Base-by-base conservation (phyloP, 2,888 invertebrate species). In the Hypsopygia costalis region DNA sequence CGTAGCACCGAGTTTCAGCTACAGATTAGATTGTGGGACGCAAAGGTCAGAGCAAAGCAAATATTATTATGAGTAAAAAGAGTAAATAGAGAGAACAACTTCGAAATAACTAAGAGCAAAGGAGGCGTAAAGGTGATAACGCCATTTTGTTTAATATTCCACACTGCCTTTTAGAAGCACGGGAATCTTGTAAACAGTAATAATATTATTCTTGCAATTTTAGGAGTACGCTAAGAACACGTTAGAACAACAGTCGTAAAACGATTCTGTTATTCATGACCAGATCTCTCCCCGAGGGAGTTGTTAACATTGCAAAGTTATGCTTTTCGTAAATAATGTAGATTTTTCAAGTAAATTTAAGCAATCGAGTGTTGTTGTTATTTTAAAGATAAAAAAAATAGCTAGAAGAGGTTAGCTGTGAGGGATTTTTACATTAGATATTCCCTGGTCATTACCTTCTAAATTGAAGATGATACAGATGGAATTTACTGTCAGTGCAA, bases 131-230 rank as follows among this genome's bases (percentile, higher is more conserved):
- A 37, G 36, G 36, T 37, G 36, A 37, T 30, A 30, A 9, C 30
- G 36, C 7, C 30, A 11, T 37, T 31, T 29, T 28, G 20, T 31
- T 34, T 30, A 30, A 37, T 37, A 29, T 22, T 10, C 29, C 36
- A 8, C 6, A 37, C 2, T 25, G 25, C 25, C 25, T n/a, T 25
- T 6, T 1, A 21, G 11, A 30, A 32, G 21, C 20, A 37, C 37
- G 20, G 20, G 16, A 20, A 29, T 16, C 12, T 28, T 36, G 9
- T 37, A 31, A 37, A 37, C 29, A 22, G 31, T 9, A 10, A 21
- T 34, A 25, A 38, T 38, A 38, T 38, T 38, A 32, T 32, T 38
- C 25, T 32, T 32, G 32, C 27, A 38, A 21, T 32, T 32, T 38
- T 16, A 38, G 25, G 38, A 32, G 25, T 32, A 32, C 33, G 32